Evolutionary conservation across 2,888 invertebrate species (phyloP).

Genomic region (Urechis unicinctus): DNA sequence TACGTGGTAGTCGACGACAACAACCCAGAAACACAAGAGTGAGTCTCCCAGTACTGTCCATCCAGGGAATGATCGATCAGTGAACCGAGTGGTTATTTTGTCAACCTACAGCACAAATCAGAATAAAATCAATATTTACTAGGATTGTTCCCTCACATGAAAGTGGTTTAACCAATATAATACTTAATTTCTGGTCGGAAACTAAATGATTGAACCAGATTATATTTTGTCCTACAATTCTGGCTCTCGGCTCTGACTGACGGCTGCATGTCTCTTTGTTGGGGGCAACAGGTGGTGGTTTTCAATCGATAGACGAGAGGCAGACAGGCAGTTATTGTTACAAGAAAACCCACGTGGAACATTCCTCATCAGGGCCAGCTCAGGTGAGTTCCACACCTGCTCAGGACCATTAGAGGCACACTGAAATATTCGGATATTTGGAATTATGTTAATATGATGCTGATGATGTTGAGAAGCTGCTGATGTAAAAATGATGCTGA

Average conservation of each 20-base stretch:
- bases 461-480: neutral
- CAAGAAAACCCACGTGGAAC: constrained; percentile 92
- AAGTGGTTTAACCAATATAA: no score
- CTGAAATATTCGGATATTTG: neutral
- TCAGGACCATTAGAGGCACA: neutral
- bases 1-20: constrained; percentile 63
- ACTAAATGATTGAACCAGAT: no score
- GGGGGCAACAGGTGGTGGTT: constrained; percentile 99
- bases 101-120: no score
- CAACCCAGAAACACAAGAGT: constrained; percentile 49
- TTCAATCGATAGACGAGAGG: constrained; percentile 92
- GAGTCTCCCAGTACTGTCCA: constrained; percentile 6
- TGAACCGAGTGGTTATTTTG: no score
- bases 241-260: no score
- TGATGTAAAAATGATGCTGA: no score
- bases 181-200: no score
- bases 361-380: constrained; percentile 69
- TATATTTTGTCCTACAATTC: no score
- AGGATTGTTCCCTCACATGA: no score
- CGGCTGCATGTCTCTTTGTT: no score
- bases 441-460: constrained; percentile 5
- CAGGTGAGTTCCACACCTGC: constrained; percentile 11
- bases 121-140: no score
- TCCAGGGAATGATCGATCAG: no score
- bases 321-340: constrained; percentile 85